These are phyloP conservation scores for Protonemura montana DNA, from an alignment of 2,888 invertebrate species.

Conservation along the genomic window DNA sequence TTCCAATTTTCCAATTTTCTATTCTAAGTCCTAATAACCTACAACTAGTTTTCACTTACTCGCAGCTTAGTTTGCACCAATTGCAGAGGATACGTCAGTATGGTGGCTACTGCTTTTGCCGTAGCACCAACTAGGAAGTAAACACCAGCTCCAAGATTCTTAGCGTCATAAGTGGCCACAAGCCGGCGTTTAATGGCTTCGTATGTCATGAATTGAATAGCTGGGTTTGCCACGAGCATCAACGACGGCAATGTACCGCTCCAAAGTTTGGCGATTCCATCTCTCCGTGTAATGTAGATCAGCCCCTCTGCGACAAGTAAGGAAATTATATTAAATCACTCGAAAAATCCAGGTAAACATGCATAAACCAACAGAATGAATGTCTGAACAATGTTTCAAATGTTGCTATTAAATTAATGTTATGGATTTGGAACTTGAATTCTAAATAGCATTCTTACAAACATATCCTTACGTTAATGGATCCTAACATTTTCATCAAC, in stretches of 20 bases:
- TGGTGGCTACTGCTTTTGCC: conserved; percentile 85
- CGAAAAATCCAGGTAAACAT: too few relatives aligned
- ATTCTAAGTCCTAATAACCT: neutral
- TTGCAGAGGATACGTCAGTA: conserved; percentile 90
- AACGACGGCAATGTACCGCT: conserved; percentile 84
- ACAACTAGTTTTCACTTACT: conserved; percentile 56
- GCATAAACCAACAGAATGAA: too few relatives aligned
- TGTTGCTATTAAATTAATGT: too few relatives aligned
- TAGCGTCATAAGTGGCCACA: conserved; percentile 59
- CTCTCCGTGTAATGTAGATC: conserved; percentile 68
- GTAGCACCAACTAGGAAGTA: conserved; percentile 81
- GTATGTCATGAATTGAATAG: conserved; percentile 92
- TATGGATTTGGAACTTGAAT: too few relatives aligned
- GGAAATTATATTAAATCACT: neutral
- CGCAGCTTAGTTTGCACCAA: conserved; percentile 81
- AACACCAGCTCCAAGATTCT: conserved; percentile 66
- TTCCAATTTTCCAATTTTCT: too few relatives aligned
- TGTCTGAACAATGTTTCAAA: too few relatives aligned
- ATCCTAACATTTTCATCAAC: too few relatives aligned
- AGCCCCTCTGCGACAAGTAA: conserved; percentile 43
- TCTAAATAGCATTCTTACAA: too few relatives aligned
- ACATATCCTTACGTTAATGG: too few relatives aligned
- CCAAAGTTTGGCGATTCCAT: conserved; percentile 82
- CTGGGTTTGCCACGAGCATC: conserved; percentile 87
- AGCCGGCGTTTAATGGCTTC: conserved; percentile 82